Evolutionary conservation across 2,797 vertebrate species (phyloP), one percentile per base, ranked within the genome.

Genomic region (Lophius americanus): DNA sequence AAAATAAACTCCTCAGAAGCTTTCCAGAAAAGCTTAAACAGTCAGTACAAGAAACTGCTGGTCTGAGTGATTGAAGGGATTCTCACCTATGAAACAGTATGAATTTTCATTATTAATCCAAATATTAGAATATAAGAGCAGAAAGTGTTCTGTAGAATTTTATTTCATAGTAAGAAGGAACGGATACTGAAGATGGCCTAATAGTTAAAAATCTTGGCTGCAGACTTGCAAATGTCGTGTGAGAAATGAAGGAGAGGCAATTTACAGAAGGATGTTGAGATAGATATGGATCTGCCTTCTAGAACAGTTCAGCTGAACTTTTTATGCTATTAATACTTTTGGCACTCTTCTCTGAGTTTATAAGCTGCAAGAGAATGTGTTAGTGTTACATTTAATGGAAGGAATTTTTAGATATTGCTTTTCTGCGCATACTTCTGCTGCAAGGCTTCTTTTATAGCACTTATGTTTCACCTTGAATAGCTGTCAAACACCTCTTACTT

Each of bases 11-110:
- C 42, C 1, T 51, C 75, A 0, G 91, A 92, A 54, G 91, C 92
- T 0, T 89, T 85, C 33, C 90, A 93, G 53, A 84, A 68, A 38
- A 88, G 85, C 11, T 80, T 91, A 46, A 91, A 64, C 64, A 95
- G 94, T 61, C 79, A 95, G n/a, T 96, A 95, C 79, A 94, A 90
- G 64, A 96, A 96, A 68, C 90, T 96, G 36, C 63, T 96, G 73
- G 84, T 92, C 42, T 95, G 89, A 33, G 13, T 0, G 9, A 42
- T 6, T 32, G 5, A 42, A 55, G 7, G 7, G 53, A 64, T 48
- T 61, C 49, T 66, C 2, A 53, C 6, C 3, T 42, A 13, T 38
- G 37, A 73, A 60, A 37, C n/a, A 2, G 35, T 2, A 13, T 5
- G 11, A 9, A 3, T 38, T 53, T 74, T 13, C 3, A 36, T 49